Conservation (phyloP, 2,797 vertebrate genomes). For the Platalea minor region DNA sequence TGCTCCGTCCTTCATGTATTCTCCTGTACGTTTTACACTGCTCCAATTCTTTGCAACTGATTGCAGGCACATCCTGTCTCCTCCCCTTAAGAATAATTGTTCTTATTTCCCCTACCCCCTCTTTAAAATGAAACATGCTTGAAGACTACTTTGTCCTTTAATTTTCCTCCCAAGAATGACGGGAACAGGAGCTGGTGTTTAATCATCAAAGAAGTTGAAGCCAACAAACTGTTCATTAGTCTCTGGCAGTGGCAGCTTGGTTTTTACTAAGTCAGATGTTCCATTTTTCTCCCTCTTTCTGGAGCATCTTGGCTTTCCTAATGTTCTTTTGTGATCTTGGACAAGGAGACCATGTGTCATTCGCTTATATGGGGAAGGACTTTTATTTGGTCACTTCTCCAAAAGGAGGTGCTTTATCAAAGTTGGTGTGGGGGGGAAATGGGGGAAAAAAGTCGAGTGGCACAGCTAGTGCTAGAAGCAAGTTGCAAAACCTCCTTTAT, state of each 20-base stretch:
- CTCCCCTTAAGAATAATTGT: constrained; percentile 11
- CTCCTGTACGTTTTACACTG: background rate
- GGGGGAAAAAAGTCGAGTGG: background rate
- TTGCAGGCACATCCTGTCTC: background rate
- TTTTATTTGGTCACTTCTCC: constrained; percentile 29
- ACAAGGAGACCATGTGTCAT: constrained; percentile 48
- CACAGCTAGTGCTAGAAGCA: background rate
- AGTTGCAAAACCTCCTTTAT: background rate
- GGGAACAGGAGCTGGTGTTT: constrained; percentile 57
- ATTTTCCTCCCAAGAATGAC: constrained; percentile 47
- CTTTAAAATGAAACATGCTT: constrained; percentile 28
- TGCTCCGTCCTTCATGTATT: background rate
- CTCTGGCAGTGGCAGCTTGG: constrained; percentile 60
- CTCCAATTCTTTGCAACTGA: background rate
- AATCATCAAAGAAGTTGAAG: constrained; percentile 66
- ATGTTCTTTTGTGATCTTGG: constrained; percentile 55
- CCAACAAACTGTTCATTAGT: constrained; percentile 68
- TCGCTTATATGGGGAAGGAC: constrained; percentile 3
- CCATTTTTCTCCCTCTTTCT: constrained; percentile 58
- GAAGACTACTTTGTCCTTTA: constrained; percentile 52
- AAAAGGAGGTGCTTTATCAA: constrained; percentile 25
- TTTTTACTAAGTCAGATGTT: constrained; percentile 63
- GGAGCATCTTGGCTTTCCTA: constrained; percentile 60
- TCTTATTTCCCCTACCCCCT: background rate
- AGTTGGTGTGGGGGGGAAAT: background rate